Conservation (phyloP, 2,888 invertebrate species). For the Julus scanicus region DNA sequence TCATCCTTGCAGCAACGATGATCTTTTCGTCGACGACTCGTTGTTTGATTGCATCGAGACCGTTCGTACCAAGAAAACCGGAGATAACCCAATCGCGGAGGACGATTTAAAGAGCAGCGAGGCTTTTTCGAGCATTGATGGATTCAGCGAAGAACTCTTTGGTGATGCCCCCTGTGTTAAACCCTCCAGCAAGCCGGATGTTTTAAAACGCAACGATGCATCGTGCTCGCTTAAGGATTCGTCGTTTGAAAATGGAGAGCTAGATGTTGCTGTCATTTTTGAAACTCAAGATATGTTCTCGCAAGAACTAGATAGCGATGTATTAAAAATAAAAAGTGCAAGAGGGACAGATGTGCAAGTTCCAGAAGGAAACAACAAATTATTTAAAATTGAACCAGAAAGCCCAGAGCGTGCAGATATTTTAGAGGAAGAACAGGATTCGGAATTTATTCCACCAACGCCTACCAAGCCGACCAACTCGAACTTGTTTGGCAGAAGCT, state of each 20-base stretch:
- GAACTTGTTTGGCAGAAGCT: neutral
- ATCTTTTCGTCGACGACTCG: neutral
- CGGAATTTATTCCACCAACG: neutral
- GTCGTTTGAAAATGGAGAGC: neutral
- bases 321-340: neutral
- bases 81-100: neutral
- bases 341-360: neutral
- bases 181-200: neutral
- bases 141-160: slow-evolving; percentile 6
- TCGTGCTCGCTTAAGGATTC: neutral
- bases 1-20: neutral
- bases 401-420: neutral
- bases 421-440: neutral
- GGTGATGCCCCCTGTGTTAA: neutral
- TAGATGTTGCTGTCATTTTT: slow-evolving; percentile 24
- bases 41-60: neutral
- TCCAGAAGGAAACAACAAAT: neutral
- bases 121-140: neutral
- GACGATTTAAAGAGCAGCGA: neutral
- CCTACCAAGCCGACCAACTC: neutral
- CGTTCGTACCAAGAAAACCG: neutral
- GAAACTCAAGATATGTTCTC: neutral
- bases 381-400: neutral
- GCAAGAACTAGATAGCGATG: neutral
- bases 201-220: neutral